Base-by-base conservation (phyloP, 2,113 vertebrate species). In the Clinocottus analis region DNA sequence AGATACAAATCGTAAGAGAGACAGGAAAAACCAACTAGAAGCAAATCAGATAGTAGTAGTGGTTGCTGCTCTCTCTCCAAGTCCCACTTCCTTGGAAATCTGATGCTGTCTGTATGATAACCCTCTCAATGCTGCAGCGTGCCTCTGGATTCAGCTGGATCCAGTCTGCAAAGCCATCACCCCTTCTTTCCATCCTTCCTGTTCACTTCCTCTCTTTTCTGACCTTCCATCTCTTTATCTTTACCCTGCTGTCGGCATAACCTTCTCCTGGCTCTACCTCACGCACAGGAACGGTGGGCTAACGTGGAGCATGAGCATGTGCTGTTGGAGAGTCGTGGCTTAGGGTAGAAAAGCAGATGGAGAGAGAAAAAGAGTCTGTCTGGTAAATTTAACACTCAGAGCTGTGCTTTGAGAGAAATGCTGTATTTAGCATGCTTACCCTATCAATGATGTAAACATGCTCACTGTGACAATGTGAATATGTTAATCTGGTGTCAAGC, bases 111-210 rank as follows among this genome's bases (percentile, higher is more conserved):
- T 60, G 31, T 65, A 29, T 71, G 64, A 29, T 67, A 59, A 39
- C 41, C 6, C 51, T 31, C 29, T 67, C 12, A 17, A 5, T 16
- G 37, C 63, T 66, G 49, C 55, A 43, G 53, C 67, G 43, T 0
- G 31, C 35, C 47, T 72, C 77, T 62, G 80, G 74, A 59, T 77
- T 53, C 75, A 80, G 51, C 67, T 77, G 66, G 70, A 69, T 79
- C 53, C 58, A 67, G 31, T 60, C 47, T 31, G 45, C 35, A 11
- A 56, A 60, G 49, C 67, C 19, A 71, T 45, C 33, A 45, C 66
- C 73, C 17, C n/a, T 31, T 23, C 56, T 47, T 29, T n/a, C 47
- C 33, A 29, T 62, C 59, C 19, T 14, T 39, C 62, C 25, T 29
- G 23, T 17, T 45, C 17, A 41, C 49, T 72, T 64, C 55, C 60